A percentile compares a stretch with the other conserved stretches of the same genome.
These are phyloP conservation scores for Hemibagrus guttatus DNA, from an alignment of 2,797 vertebrate genomes.

Conservation along the genomic window DNA sequence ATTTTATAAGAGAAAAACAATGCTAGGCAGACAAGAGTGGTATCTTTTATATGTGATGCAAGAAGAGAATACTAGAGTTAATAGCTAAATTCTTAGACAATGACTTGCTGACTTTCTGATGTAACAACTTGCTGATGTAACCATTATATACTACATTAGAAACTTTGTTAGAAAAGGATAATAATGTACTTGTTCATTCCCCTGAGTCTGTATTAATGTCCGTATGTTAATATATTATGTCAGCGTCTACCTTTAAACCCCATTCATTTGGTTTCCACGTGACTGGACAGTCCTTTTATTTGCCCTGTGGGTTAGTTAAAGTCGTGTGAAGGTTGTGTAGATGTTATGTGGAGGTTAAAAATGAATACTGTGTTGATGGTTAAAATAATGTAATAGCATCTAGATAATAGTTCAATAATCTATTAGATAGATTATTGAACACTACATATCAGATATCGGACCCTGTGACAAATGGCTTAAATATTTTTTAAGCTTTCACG, in stretches of 20 bases:
- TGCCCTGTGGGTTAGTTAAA: background rate
- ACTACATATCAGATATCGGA: background rate
- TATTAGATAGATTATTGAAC: background rate
- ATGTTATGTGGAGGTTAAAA: background rate
- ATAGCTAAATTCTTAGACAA: background rate
- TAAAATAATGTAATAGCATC: background rate
- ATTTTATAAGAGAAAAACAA: background rate
- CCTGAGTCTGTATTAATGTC: background rate
- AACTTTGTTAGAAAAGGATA: background rate
- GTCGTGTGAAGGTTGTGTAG: background rate
- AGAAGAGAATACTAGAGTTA: background rate
- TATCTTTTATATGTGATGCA: background rate
- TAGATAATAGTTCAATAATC: too few relatives aligned
- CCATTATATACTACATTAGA: too few relatives aligned
- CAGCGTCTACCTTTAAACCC: background rate
- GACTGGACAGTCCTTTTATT: background rate
- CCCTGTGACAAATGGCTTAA: background rate
- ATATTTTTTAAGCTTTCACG: too few relatives aligned
- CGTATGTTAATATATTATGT: background rate
- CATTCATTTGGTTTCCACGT: background rate
- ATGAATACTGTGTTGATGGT: background rate
- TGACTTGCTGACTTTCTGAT: background rate
- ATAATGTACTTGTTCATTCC: background rate
- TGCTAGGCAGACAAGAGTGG: background rate
- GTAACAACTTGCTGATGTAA: too few relatives aligned